Percentiles rank a stretch among this genome's conserved stretches.
Conservation (phyloP, 2,113 vertebrate genomes). For the Riparia riparia region DNA sequence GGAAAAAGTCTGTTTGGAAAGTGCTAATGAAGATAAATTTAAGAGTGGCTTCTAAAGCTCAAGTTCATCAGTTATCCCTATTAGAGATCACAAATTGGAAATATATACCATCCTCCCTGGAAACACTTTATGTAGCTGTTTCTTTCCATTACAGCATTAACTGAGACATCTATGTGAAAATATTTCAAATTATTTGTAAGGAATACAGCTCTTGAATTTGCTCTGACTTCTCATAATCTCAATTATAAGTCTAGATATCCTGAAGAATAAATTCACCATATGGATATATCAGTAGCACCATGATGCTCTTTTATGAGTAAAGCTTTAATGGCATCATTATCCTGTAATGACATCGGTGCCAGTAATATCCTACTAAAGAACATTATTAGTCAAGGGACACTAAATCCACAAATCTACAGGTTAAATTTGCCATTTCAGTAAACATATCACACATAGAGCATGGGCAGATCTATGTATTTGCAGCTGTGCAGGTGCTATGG, state of each 20-base stretch:
- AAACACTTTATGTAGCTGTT: neutral
- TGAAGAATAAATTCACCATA: neutral
- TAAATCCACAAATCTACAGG: neutral
- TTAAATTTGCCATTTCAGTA: neutral
- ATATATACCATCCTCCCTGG: neutral
- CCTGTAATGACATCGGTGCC: neutral
- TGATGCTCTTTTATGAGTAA: neutral
- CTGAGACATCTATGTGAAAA: neutral
- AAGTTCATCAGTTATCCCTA: neutral
- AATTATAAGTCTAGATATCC: neutral
- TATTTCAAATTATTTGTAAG: neutral
- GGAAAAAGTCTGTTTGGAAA: slow-evolving; percentile 19
- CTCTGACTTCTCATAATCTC: neutral
- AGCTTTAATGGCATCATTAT: neutral
- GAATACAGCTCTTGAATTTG: neutral
- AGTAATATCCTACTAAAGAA: neutral
- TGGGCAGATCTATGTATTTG: neutral
- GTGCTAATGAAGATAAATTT: neutral
- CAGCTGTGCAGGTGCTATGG: neutral
- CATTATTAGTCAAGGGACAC: neutral
- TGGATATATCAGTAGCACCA: neutral
- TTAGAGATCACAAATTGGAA: neutral
- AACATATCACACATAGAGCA: neutral
- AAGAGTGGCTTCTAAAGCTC: neutral
- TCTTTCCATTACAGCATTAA: neutral